Conservation (phyloP, 37 sponge, comb jelly and placozoan species). For the Dysidea cf. avara region DNA sequence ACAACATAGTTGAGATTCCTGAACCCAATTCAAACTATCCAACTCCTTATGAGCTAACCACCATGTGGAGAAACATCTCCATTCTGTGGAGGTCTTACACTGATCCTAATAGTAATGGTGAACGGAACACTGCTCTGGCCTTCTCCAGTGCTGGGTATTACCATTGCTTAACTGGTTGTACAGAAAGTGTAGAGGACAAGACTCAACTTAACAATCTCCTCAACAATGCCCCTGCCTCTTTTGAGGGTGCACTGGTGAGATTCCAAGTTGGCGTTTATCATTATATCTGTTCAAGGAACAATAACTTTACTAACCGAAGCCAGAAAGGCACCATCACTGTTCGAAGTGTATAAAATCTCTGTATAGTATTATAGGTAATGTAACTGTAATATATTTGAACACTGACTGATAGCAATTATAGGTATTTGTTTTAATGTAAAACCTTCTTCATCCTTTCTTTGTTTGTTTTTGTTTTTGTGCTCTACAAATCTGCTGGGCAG, state of each 20-base stretch:
- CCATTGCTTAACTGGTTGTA: conserved; percentile 31
- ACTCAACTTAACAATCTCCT: conserved; percentile 68
- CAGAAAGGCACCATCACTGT: conserved; percentile 92
- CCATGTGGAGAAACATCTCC: conserved; percentile 69
- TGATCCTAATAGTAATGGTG: not conserved
- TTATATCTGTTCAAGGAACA: conserved; percentile 96
- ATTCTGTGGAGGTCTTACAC: conserved; percentile 48
- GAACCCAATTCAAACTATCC: conserved; percentile 85
- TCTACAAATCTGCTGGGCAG: no score
- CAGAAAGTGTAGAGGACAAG: conserved; percentile 51
- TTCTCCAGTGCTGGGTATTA: conserved; percentile 85
- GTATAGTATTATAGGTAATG: not conserved
- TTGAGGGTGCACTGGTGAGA: conserved; percentile 78
- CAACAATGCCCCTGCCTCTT: conserved; percentile 91
- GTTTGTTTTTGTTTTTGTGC: no score
- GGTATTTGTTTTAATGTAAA: no score
- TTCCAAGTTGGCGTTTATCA: conserved; percentile 71
- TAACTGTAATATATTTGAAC: no score
- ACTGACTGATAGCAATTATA: no score
- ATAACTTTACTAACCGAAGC: conserved; percentile 98
- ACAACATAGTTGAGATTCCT: conserved; percentile 78
- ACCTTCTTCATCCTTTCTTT: no score
- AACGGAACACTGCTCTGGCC: conserved; percentile 27
- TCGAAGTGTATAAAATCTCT: not conserved
- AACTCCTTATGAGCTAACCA: conserved; percentile 69